A percentile compares a stretch with the other conserved stretches of the same genome.
Evolutionary conservation across 30 jellyfish, hydroid and myxozoan genomes (phyloP).

Genomic region (Morbakka virulenta): DNA sequence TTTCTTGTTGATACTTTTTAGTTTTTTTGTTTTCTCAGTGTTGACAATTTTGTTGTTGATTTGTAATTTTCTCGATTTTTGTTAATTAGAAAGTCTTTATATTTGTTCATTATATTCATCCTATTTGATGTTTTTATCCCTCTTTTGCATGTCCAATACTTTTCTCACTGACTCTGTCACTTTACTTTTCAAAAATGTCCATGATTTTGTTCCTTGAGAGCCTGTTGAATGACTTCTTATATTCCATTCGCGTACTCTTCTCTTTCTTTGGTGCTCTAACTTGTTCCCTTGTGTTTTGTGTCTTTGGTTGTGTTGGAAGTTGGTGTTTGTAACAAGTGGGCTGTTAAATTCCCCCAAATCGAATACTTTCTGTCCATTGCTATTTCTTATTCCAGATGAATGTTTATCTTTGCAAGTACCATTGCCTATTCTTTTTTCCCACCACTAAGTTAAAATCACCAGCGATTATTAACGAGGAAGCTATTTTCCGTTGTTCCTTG

Average conservation of each 20-base stretch:
- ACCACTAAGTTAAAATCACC: conserved; percentile 25
- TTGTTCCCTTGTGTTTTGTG: conserved; percentile 29
- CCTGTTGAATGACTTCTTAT: conserved; percentile 25
- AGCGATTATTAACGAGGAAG: conserved; percentile 15
- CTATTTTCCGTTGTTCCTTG: conserved; percentile 15
- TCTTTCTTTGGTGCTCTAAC: conserved; percentile 17
- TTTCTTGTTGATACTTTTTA: not conserved
- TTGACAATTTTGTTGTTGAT: conserved; percentile 13
- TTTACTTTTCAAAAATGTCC: conserved; percentile 12
- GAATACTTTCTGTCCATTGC: conserved; percentile 14
- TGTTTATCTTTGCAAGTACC: conserved; percentile 6
- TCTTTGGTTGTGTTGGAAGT: conserved; percentile 27
- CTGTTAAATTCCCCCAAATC: conserved; percentile 18
- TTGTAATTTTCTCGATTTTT: not conserved
- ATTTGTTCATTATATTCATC: conserved; percentile 7
- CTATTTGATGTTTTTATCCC: conserved; percentile 20
- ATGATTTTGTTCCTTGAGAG: conserved; percentile 24
- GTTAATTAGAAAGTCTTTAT: conserved; percentile 1
- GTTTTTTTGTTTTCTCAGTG: conserved; percentile 3
- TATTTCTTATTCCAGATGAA: conserved; percentile 26
- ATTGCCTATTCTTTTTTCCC: conserved; percentile 28
- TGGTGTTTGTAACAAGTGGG: conserved; percentile 26
- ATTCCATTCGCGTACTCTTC: conserved; percentile 24
- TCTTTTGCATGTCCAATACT: conserved; percentile 15
- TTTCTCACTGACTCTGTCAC: conserved; percentile 17